Evolutionary conservation across 2,113 vertebrate species (phyloP).

Genomic region (Macquaria australasica): DNA sequence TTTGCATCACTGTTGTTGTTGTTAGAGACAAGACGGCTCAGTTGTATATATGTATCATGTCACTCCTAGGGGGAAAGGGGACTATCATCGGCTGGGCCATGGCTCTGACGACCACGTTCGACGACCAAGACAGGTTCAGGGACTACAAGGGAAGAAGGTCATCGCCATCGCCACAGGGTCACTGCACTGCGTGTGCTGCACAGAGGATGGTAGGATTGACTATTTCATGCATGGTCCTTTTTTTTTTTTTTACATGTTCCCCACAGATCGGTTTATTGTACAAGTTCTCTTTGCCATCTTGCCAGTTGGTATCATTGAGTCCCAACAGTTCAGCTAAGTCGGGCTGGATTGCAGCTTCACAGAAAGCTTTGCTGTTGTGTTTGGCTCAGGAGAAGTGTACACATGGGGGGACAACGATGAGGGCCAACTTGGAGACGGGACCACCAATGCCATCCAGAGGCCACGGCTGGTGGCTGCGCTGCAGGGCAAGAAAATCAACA

Average conservation of each 20-base stretch:
- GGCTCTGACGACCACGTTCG: constrained; percentile 98
- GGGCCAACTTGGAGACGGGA: constrained; percentile 97
- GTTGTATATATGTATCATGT: not conserved
- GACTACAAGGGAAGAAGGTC: constrained; percentile 98
- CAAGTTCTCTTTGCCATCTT: not conserved
- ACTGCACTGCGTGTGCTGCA: constrained; percentile 99
- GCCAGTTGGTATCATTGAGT: not conserved
- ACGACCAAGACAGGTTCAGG: constrained; percentile 96
- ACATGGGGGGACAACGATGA: constrained; percentile 99
- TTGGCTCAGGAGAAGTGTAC: constrained; percentile 92
- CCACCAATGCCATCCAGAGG: constrained; percentile 98
- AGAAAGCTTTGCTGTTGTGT: constrained; percentile 41
- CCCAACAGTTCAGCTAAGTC: not conserved
- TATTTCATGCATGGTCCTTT: not conserved
- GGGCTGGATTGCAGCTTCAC: constrained; percentile 9
- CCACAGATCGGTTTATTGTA: not conserved
- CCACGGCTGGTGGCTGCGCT: constrained; percentile 95
- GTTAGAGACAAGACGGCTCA: not conserved
- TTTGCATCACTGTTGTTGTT: not conserved
- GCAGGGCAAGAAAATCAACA: constrained; percentile 99
- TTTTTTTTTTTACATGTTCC: not conserved
- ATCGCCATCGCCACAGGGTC: constrained; percentile 98
- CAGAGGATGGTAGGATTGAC: constrained; percentile 92
- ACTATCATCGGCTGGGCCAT: constrained; percentile 96
- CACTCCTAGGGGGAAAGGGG: constrained; percentile 93